Evolutionary conservation across 2,113 vertebrate species (phyloP), one percentile per base, ranked within the genome.

Genomic region (Vulpes lagopus): DNA sequence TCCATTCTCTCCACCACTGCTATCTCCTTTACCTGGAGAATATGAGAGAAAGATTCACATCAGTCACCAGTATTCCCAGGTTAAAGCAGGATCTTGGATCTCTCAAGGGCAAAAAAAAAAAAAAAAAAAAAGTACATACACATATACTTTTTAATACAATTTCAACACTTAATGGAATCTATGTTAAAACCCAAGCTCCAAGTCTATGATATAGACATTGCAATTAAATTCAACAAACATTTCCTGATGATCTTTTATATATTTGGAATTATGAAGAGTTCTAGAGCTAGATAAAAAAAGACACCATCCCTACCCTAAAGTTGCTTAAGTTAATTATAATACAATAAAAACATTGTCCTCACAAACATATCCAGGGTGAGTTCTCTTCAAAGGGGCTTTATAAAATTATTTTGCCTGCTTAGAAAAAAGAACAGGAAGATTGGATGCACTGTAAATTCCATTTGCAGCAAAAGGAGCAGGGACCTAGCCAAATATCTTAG

Each of bases 351-450:
- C 11, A 92, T 69, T 86, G 12, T 76, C 53, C 23, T 97, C 43
- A 67, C 57, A 84, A 74, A 51, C 19, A 94, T 30, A 60, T 82
- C 43, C 20, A 90, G 9, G 4, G 5, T 73, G 32, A 95, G 64
- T 55, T 6, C 16, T 69, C 59, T 81, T 97, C 81, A 87, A 87
- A 81, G 74, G 69, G 38, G n/a, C 51, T 69, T 84, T 76, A 85
- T 91, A 62, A 67, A 89, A 69, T 92, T 35, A 59, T 83, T 94
- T 95, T 82, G 19, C 64, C n/a, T 81, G 51, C 15, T 86, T 81
- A 88, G 59, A 71, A 83, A 93, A 32, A 30, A 38, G 38, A 3
- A 16, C 5, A 89, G 62, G 22, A 90, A 59, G 25, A 23, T n/a
- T 43, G 38, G 38, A 60, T 87, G 16, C 78, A 57, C 9, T 59